Evolutionary conservation across 2,113 vertebrate genomes (phyloP), one percentile per base, ranked within the genome.

Genomic region (Colistium nudipinnis): DNA sequence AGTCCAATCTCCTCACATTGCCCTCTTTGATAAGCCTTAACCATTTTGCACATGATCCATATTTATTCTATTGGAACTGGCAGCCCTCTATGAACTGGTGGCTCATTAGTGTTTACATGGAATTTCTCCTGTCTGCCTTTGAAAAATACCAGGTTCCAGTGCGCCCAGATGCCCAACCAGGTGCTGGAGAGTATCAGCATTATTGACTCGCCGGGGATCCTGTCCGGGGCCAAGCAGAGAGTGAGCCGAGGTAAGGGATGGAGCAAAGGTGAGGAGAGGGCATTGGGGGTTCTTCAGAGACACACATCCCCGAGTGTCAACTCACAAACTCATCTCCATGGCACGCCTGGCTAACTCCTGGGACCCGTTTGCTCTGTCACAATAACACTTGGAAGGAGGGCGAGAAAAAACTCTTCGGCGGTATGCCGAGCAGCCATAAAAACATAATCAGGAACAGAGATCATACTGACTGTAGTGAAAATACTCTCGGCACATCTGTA

Each of bases 161-260:
- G 96, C 0, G 95, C 95, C 47, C 95, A 96, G 84, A 83, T 97
- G 70, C 92, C 94, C 56, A 97, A 96, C 80, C 94, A 96, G 81
- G 96, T 97, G 28, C 90, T 97, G 87, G 95, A 97, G 81, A 96
- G 96, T 65, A 97, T 97, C 78, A 97, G 95, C 64, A 93, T 97
- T 33, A 96, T 96, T 0, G 95, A 97, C 90, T 95, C 95, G 0
- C 95, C 96, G 0, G 95, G 95, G 19, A 97, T 97, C 78, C 90
- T 97, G 69, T 96, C 95, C 0, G 95, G 95, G 0, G 94, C 95
- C 43, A 97, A 97, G 65, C 96, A 96, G 89, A 93, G 94, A 81
- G 94, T 96, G 80, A 94, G 94, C 92, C 89, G 95, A 57, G 96
- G 96, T 96, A 88, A 95, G 95, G 9, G 54, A 49, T 20, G 19